Evolutionary conservation across 2,888 invertebrate genomes (phyloP).

Genomic region (Trichopoda pennipes): DNA sequence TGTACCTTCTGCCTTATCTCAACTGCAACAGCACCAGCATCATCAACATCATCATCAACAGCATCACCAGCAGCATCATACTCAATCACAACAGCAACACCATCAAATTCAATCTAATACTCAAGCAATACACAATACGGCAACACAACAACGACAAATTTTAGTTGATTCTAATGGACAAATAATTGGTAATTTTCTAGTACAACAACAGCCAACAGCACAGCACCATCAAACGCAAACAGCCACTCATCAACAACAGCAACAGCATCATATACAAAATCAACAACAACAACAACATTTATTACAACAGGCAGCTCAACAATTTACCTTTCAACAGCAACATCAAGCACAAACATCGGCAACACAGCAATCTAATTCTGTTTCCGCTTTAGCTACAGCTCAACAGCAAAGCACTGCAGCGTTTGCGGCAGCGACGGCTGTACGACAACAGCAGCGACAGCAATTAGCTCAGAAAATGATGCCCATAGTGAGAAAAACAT

Average conservation of each 20-base stretch:
- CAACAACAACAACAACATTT: slow-evolving; percentile 56
- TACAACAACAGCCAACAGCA: slow-evolving; percentile 74
- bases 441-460: slow-evolving; percentile 56
- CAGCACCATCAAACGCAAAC: slow-evolving; percentile 64
- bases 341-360: slow-evolving; percentile 68
- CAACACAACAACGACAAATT: slow-evolving; percentile 74
- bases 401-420: slow-evolving; percentile 53
- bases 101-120: slow-evolving; percentile 60
- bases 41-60: slow-evolving; percentile 64
- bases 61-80: slow-evolving; percentile 55
- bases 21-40: slow-evolving; percentile 62
- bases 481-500: slow-evolving; percentile 74
- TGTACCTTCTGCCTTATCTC: slow-evolving; percentile 64
- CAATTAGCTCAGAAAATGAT: slow-evolving; percentile 73
- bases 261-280: slow-evolving; percentile 43
- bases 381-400: slow-evolving; percentile 70
- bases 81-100: slow-evolving; percentile 52
- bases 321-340: slow-evolving; percentile 57
- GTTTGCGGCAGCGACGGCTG: slow-evolving; percentile 66
- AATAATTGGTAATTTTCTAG: slow-evolving; percentile 78
- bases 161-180: slow-evolving; percentile 79
- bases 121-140: slow-evolving; percentile 63
- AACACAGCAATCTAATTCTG: slow-evolving; percentile 57
- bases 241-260: slow-evolving; percentile 67
- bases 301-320: slow-evolving; percentile 63